phyloP scores from a whole-genome alignment of 2,888 invertebrate genomes.

The Leptothorax acervorum region DNA sequence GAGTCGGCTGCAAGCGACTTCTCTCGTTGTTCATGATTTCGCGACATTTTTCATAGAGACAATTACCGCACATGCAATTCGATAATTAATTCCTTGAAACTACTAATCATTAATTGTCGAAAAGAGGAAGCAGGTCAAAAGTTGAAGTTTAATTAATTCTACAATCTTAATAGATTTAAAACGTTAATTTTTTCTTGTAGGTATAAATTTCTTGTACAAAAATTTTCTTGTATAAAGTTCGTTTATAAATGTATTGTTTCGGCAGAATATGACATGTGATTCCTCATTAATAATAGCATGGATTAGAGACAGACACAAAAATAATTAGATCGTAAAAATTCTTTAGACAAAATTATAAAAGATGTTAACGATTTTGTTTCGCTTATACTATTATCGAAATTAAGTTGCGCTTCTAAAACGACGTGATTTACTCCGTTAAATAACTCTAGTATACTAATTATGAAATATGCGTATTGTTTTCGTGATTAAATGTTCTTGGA shows the following conservation, averaged over 20 bases:
- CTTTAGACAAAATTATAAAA: not conserved
- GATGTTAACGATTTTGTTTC: not conserved
- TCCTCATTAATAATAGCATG: not conserved
- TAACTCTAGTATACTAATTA: conserved; percentile 16
- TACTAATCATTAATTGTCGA: not conserved
- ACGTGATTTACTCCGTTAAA: not conserved
- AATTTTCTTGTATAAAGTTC: not conserved
- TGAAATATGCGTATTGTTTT: conserved; percentile 1
- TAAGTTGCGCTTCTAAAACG: not conserved
- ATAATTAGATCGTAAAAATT: not conserved
- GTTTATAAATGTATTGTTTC: not conserved
- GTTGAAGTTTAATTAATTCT: not conserved
- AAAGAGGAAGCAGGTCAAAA: not conserved
- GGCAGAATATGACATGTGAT: not conserved
- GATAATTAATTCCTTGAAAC: conserved; percentile 7
- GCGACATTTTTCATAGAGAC: conserved; percentile 30
- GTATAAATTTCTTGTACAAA: not conserved
- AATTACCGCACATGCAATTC: not conserved
- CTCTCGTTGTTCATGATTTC: conserved; percentile 19
- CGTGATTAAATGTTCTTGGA: not conserved
- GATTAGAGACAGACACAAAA: not conserved
- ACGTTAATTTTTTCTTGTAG: not conserved
- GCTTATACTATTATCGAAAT: not conserved
- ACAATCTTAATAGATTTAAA: not conserved
- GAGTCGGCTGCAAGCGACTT: conserved; percentile 38